Evolutionary conservation across 2,113 vertebrate genomes (phyloP).

Genomic region (Pluvialis apricaria): DNA sequence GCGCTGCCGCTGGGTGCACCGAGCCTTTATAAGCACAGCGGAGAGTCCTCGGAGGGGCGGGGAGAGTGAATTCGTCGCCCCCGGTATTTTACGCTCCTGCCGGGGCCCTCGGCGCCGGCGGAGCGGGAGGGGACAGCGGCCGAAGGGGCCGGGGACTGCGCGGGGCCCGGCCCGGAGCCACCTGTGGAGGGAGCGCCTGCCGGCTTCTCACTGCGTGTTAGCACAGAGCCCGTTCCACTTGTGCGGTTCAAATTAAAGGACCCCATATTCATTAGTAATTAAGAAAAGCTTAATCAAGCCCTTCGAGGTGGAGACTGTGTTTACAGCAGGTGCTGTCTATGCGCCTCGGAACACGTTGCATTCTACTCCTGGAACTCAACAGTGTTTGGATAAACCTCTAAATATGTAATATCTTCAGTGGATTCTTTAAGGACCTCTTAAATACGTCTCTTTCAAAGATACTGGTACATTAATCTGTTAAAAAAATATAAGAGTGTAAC

Average conservation of each 20-base stretch:
- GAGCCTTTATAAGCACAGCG: background rate
- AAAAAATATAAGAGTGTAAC: rapidly evolving
- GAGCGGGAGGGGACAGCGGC: rapidly evolving
- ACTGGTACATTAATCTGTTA: background rate
- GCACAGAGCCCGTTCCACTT: rapidly evolving
- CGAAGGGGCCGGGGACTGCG: background rate
- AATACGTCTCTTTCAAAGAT: background rate
- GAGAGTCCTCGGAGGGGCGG: rapidly evolving
- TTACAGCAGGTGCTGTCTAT: background rate
- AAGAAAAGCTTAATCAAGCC: background rate
- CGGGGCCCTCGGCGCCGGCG: too few species aligned
- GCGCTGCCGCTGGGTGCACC: background rate
- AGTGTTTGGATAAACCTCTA: background rate
- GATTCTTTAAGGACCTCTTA: background rate
- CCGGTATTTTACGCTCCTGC: background rate
- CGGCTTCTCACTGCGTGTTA: rapidly evolving
- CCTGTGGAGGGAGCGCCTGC: background rate
- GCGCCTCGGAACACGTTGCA: background rate
- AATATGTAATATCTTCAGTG: background rate
- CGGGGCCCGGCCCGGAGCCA: background rate
- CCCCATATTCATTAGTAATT: background rate
- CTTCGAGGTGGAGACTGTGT: background rate
- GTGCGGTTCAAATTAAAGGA: background rate
- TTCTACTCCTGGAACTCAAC: background rate
- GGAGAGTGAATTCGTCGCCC: background rate